Conservation (phyloP, 2,113 vertebrate species). For the Anser cygnoides region DNA sequence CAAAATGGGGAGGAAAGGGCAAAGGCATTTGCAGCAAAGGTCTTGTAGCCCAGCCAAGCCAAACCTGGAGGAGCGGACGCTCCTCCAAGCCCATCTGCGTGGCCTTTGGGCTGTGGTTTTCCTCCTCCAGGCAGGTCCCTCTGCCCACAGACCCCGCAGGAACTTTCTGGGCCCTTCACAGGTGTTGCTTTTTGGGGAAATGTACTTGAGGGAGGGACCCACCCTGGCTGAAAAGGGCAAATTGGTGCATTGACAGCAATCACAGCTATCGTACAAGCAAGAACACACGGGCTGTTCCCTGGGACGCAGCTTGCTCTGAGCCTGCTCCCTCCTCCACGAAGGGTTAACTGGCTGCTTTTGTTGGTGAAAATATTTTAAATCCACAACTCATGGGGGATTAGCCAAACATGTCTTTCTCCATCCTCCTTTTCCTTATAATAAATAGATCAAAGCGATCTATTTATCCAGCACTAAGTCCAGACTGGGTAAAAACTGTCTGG, state of each 20-base stretch:
- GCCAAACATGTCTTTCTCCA: not conserved
- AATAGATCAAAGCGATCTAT: slow-evolving; percentile 3
- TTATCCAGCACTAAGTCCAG: not conserved
- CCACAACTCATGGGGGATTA: not conserved
- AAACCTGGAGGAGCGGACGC: not conserved
- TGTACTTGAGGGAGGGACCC: not conserved
- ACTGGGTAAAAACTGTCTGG: not conserved
- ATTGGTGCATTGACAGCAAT: rapidly evolving
- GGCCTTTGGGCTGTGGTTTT: not conserved
- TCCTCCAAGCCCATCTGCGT: not conserved
- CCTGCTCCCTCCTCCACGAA: not conserved
- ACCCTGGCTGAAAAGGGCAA: not conserved
- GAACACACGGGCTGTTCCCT: not conserved
- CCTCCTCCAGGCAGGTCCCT: not conserved
- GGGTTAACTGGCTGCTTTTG: not conserved
- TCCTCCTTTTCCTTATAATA: not conserved
- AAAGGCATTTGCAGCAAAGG: not conserved
- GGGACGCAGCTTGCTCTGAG: not conserved
- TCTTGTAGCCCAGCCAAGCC: not conserved
- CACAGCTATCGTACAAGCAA: not conserved
- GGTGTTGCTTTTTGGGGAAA: not conserved
- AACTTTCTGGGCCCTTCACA: not conserved
- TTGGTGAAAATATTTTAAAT: not conserved
- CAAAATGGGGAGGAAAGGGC: not conserved
- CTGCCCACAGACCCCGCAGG: not conserved